Percentiles rank a stretch among this genome's conserved stretches.
These are phyloP conservation scores for Chondrosia reniformis DNA, from an alignment of 37 sponge, comb jelly and placozoan species.

Conservation along the genomic window DNA sequence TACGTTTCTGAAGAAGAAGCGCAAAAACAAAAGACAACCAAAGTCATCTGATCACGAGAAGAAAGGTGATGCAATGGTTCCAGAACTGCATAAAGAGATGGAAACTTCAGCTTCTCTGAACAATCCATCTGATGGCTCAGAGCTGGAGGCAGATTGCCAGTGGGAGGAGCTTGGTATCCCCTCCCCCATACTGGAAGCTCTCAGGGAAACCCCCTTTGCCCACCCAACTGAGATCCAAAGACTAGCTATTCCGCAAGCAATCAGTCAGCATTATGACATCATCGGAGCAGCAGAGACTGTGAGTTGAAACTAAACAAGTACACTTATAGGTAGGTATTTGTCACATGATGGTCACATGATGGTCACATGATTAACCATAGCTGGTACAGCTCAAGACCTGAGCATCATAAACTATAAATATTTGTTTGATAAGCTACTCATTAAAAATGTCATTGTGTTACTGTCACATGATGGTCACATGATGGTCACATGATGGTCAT, in stretches of 20 bases:
- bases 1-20: neutral
- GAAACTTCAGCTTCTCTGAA: neutral
- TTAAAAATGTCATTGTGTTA: neutral
- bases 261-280: constrained; percentile 56
- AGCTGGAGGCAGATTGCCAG: no score
- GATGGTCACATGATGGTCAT: neutral
- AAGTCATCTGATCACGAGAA: neutral
- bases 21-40: neutral
- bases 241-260: constrained; percentile 71
- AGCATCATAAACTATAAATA: no score
- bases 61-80: neutral
- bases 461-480: no score
- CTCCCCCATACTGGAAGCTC: constrained; percentile 49
- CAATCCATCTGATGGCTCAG: no score
- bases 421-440: neutral
- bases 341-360: no score
- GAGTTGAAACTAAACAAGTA: no score
- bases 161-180: constrained; percentile 75
- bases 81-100: neutral
- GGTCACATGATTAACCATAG: no score
- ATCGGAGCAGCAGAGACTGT: constrained; percentile 99
- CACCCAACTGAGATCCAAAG: constrained; percentile 86
- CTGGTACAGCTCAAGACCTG: constrained; percentile 18
- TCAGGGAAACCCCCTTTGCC: constrained; percentile 63
- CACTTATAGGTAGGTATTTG: no score